These are phyloP conservation scores for Lates calcarifer DNA, from an alignment of 2,113 vertebrate genomes.

Conservation along the genomic window DNA sequence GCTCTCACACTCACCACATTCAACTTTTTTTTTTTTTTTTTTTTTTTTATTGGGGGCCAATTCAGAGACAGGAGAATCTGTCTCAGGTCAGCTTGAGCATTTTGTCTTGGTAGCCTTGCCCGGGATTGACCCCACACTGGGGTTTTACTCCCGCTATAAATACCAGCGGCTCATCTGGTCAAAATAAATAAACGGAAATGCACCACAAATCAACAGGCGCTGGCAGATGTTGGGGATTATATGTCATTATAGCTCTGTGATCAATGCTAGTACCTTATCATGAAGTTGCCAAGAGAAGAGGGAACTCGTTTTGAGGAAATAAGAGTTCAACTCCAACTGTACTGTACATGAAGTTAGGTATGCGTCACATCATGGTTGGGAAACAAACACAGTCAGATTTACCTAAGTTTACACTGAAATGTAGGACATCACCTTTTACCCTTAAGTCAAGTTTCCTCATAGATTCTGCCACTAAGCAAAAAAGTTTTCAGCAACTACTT, in stretches of 20 bases:
- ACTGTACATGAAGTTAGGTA: neutral
- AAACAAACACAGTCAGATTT: neutral
- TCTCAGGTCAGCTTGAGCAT: conserved; percentile 79
- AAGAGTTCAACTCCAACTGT: neutral
- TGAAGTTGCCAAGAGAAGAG: neutral
- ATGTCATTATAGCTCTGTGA: conserved; percentile 46
- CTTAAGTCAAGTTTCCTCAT: neutral
- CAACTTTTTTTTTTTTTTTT: conserved; percentile 79
- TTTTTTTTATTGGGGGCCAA: conserved; percentile 78
- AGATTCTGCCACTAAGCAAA: neutral
- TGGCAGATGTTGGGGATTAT: conserved; percentile 72
- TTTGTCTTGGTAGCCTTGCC: conserved; percentile 75
- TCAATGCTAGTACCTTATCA: conserved; percentile 22
- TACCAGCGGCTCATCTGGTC: conserved; percentile 83
- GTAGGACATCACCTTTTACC: neutral
- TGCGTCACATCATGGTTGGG: neutral
- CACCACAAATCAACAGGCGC: conserved; percentile 69
- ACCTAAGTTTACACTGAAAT: neutral
- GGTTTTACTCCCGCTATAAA: conserved; percentile 83
- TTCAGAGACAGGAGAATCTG: conserved; percentile 69
- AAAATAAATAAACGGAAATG: conserved; percentile 82
- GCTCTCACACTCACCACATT: conserved; percentile 53
- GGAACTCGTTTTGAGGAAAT: conserved; percentile 9
- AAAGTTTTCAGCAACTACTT: neutral
- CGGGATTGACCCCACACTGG: conserved; percentile 77